Evolutionary conservation across 2,797 vertebrate genomes (phyloP).

Genomic region (Pseudocheirus occidentalis): DNA sequence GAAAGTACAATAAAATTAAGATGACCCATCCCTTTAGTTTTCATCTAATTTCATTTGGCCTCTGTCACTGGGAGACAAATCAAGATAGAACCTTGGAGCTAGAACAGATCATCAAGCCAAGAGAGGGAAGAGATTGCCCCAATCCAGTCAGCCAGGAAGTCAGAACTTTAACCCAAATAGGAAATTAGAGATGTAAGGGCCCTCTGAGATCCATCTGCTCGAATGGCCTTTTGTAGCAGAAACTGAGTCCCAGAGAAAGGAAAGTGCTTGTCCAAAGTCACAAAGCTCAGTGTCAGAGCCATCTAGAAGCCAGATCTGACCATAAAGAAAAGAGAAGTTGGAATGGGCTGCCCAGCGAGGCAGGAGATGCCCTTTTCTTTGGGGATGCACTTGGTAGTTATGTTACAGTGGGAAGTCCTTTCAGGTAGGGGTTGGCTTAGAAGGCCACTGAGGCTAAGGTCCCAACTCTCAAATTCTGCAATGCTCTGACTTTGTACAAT

Average conservation of each 20-base stretch:
- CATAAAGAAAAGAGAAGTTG: background rate
- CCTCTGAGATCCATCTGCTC: background rate
- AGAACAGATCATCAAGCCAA: background rate
- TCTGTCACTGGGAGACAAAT: background rate
- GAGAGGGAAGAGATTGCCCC: background rate
- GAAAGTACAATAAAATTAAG: slow-evolving; percentile 3
- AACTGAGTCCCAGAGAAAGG: background rate
- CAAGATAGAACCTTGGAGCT: background rate
- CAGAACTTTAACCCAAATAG: background rate
- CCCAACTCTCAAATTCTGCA: background rate
- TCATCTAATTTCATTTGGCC: slow-evolving; percentile 27
- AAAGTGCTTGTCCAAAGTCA: background rate
- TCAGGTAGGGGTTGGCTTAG: background rate
- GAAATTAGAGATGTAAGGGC: background rate
- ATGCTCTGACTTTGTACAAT: background rate
- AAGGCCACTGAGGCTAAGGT: background rate
- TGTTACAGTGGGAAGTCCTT: background rate
- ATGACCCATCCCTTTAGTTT: slow-evolving; percentile 35
- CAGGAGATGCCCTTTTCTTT: background rate
- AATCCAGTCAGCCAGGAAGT: background rate
- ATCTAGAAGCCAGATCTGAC: background rate
- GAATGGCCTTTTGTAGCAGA: background rate
- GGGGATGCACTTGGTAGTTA: background rate
- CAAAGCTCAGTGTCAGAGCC: background rate
- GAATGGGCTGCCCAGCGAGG: background rate